Percentiles rank a stretch among this genome's conserved stretches.
Conservation (phyloP, 2,113 vertebrate genomes). For the Thunnus thynnus region DNA sequence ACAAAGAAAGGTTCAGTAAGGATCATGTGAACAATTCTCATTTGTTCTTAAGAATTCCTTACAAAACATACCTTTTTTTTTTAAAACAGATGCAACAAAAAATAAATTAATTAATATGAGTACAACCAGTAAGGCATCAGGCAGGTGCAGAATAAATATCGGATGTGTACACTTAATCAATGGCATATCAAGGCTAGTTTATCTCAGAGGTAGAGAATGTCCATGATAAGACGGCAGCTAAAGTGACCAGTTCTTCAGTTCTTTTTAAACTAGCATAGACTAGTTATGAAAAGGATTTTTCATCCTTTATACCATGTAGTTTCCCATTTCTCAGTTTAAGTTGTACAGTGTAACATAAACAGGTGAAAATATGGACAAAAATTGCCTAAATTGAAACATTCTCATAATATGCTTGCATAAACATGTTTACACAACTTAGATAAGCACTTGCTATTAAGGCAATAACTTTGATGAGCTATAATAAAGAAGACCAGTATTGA, state of each 20-base stretch:
- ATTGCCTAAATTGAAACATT: slow-evolving; percentile 76
- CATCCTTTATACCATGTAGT: slow-evolving; percentile 40
- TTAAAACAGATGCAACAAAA: slow-evolving; percentile 45
- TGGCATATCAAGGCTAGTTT: slow-evolving; percentile 68
- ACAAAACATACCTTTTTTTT: slow-evolving; percentile 49
- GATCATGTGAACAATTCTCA: slow-evolving; percentile 10
- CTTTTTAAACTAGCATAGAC: slow-evolving; percentile 46
- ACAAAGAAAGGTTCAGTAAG: slow-evolving; percentile 31
- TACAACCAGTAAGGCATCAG: slow-evolving; percentile 81
- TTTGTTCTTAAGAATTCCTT: slow-evolving; percentile 24
- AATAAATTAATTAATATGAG: slow-evolving; percentile 58
- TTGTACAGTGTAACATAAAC: slow-evolving; percentile 33
- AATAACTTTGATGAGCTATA: slow-evolving; percentile 68
- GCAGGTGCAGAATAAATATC: slow-evolving; percentile 79
- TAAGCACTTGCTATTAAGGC: slow-evolving; percentile 84
- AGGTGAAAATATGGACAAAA: slow-evolving; percentile 44
- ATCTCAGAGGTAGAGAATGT: slow-evolving; percentile 84
- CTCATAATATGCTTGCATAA: slow-evolving; percentile 75
- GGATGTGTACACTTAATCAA: slow-evolving; percentile 57
- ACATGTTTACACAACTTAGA: slow-evolving; percentile 70
- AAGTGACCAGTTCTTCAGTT: slow-evolving; percentile 52
- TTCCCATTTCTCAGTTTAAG: slow-evolving; percentile 63
- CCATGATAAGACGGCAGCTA: slow-evolving; percentile 69
- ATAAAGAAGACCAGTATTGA: slow-evolving; percentile 44
- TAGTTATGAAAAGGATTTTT: slow-evolving; percentile 29